These are phyloP conservation scores for Campylomormyrus tamandua DNA, from an alignment of 2,113 vertebrate genomes.

Conservation along the genomic window DNA sequence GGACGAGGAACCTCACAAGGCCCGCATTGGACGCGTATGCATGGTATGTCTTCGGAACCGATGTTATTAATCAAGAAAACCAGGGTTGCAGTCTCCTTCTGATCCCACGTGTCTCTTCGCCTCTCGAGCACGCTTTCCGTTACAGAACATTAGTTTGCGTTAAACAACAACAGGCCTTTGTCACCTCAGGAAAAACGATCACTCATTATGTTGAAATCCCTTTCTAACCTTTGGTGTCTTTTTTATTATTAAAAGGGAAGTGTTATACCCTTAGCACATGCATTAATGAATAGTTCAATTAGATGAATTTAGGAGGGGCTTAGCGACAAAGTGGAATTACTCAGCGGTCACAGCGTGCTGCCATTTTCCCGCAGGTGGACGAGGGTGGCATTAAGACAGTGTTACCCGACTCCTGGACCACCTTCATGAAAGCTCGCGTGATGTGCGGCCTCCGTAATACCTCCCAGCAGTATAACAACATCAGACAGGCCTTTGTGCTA, in stretches of 20 bases:
- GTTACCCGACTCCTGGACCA: slow-evolving; percentile 62
- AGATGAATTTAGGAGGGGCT: neutral
- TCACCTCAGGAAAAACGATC: neutral
- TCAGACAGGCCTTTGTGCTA: slow-evolving; percentile 61
- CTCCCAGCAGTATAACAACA: slow-evolving; percentile 65
- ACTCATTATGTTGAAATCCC: neutral
- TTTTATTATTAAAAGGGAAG: slow-evolving; percentile 7
- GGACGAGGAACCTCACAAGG: slow-evolving; percentile 63
- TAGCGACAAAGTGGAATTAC: neutral
- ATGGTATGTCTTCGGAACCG: slow-evolving; percentile 41
- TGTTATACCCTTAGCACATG: neutral
- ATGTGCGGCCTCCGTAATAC: slow-evolving; percentile 62
- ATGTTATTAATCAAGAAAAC: neutral
- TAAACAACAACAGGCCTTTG: neutral
- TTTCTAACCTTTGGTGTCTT: neutral
- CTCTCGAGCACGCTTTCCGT: neutral
- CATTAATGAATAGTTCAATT: neutral
- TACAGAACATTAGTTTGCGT: neutral
- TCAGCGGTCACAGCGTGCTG: neutral
- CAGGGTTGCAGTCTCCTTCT: neutral
- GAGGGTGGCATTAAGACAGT: slow-evolving; percentile 58
- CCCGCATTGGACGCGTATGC: slow-evolving; percentile 68
- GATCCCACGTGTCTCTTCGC: neutral
- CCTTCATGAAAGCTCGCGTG: slow-evolving; percentile 65
- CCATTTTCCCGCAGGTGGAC: slow-evolving; percentile 49